phyloP scores from a whole-genome alignment of 2,888 invertebrate species.

The Ceriagrion tenellum region DNA sequence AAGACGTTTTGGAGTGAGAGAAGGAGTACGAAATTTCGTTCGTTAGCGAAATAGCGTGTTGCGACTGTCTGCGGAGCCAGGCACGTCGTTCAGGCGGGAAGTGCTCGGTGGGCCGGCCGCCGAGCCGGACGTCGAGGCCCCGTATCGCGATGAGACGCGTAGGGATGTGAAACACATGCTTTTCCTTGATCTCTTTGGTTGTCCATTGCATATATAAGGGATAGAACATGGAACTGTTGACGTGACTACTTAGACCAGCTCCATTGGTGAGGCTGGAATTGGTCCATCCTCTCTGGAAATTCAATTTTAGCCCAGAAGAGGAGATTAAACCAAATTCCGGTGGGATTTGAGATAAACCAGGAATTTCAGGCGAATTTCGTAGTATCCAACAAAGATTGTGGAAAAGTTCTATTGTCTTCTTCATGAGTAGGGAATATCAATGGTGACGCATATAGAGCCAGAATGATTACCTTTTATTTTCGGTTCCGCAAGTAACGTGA shows the following conservation, averaged over 20 bases:
- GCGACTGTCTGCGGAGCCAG: not conserved
- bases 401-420: too few relatives aligned
- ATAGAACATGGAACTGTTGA: constrained; percentile 31
- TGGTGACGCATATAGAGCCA: too few relatives aligned
- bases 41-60: too few relatives aligned
- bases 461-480: too few relatives aligned
- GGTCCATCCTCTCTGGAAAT: constrained; percentile 45
- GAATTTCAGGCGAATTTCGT: too few relatives aligned
- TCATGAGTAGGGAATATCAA: too few relatives aligned
- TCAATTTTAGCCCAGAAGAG: not conserved
- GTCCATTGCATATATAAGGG: not conserved
- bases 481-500: too few relatives aligned
- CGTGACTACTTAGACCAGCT: constrained; percentile 38
- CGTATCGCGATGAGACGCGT: too few relatives aligned
- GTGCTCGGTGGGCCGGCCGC: not conserved
- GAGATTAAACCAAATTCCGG: not conserved
- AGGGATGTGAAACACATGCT: not conserved
- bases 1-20: too few relatives aligned
- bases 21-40: too few relatives aligned
- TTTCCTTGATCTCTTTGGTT: not conserved
- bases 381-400: too few relatives aligned
- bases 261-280: not conserved
- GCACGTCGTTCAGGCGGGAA: not conserved
- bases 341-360: not conserved
- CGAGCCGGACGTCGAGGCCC: too few relatives aligned